phyloP scores from a whole-genome alignment of 2,888 invertebrate species.

The Microctonus hyperodae region DNA sequence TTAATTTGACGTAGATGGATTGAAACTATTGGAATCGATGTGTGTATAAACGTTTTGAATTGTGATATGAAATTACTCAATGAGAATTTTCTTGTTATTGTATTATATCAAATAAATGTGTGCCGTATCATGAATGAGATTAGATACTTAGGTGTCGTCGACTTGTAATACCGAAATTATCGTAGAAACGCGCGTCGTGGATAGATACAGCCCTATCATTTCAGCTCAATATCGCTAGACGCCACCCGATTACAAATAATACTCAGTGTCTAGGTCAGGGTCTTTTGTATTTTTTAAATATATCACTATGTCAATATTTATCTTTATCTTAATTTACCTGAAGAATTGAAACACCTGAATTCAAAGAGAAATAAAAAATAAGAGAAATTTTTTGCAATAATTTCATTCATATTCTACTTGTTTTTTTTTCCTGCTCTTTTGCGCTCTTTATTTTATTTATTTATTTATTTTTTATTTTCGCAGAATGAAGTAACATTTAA shows the following conservation, averaged over 20 bases:
- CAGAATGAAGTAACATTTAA: not conserved
- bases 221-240: constrained; percentile 44
- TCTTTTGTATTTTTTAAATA: constrained; percentile 33
- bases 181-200: constrained; percentile 43
- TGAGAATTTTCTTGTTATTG: constrained; percentile 9
- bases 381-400: not conserved
- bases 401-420: not conserved
- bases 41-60: not conserved
- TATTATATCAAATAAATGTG: not conserved
- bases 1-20: no score
- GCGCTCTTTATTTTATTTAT: not conserved
- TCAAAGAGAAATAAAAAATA: not conserved
- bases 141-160: constrained; percentile 46
- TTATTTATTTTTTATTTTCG: not conserved
- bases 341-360: not conserved
- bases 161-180: constrained; percentile 50
- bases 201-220: constrained; percentile 54
- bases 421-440: not conserved
- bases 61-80: not conserved
- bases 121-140: constrained; percentile 37
- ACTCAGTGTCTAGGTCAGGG: constrained; percentile 58
- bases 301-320: not conserved
- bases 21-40: not conserved
- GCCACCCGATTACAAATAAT: constrained; percentile 52
- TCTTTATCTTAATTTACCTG: not conserved